phyloP scores from a whole-genome alignment of 2,113 vertebrate species.

The Pteronura brasiliensis region DNA sequence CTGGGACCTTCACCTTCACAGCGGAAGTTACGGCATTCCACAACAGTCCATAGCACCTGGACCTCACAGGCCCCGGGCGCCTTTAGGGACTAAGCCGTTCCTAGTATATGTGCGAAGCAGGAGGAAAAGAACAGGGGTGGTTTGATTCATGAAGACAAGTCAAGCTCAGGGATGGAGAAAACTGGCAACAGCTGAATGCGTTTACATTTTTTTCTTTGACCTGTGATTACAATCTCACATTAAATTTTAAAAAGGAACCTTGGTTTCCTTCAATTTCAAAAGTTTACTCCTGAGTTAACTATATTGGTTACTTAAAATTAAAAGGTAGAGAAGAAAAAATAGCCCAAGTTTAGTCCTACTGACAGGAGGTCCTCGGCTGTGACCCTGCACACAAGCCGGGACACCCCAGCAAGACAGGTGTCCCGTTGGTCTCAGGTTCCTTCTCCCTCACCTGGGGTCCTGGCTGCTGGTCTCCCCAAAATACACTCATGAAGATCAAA shows the following conservation, averaged over 20 bases:
- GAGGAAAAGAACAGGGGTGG: accelerated
- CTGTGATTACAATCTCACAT: not conserved
- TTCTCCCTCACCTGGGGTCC: not conserved
- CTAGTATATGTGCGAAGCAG: not conserved
- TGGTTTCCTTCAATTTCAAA: not conserved
- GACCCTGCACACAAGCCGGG: accelerated
- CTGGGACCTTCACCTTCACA: not conserved
- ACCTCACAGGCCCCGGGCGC: accelerated
- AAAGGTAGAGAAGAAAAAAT: not conserved
- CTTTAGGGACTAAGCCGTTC: not conserved
- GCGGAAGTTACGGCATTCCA: accelerated
- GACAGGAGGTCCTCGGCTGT: not conserved
- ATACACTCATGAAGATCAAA: not conserved
- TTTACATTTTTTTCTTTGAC: not conserved
- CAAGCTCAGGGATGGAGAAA: too few species aligned
- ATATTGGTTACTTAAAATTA: not conserved
- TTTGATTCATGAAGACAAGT: not conserved
- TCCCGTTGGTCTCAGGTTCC: not conserved
- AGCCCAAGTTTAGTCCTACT: not conserved
- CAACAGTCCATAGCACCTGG: accelerated
- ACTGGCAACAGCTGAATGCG: not conserved
- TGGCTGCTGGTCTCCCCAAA: not conserved
- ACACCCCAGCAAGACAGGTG: not conserved
- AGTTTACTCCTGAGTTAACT: not conserved
- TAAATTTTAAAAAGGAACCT: not conserved